Evolutionary conservation across 2,797 vertebrate species (phyloP).

Genomic region (Petrocephalus schoutedeni): DNA sequence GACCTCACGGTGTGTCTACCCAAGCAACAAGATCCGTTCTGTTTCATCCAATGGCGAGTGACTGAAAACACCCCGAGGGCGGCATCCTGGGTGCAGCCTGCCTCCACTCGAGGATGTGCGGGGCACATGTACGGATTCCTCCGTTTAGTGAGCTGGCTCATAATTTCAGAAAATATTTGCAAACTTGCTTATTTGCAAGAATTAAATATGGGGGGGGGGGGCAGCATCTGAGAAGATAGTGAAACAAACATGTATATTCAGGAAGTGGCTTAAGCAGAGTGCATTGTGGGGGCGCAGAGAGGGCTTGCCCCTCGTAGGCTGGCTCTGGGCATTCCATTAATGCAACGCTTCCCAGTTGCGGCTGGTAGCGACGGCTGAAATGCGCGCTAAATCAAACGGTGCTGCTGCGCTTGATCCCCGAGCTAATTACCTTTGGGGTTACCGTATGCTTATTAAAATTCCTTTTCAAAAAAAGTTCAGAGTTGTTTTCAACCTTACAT

Average conservation of each 20-base stretch:
- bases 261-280: conserved; percentile 33
- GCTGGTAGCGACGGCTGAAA: conserved; percentile 51
- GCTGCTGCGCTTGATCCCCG: conserved; percentile 48
- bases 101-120: conserved; percentile 39
- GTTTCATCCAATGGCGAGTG: conserved; percentile 43
- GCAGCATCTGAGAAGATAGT: conserved; percentile 45
- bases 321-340: conserved; percentile 52
- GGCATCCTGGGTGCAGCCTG: conserved; percentile 25
- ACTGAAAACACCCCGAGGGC: conserved; percentile 47
- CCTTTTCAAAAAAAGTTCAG: conserved; percentile 40
- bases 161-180: conserved; percentile 33
- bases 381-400: conserved; percentile 46
- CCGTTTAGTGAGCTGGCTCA: conserved; percentile 34
- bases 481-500: conserved; percentile 46
- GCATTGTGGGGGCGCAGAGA: conserved; percentile 16
- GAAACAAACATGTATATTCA: conserved; percentile 59
- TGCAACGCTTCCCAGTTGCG: conserved; percentile 45
- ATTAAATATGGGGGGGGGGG: conserved; percentile 32
- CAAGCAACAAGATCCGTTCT: background rate
- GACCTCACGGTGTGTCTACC: background rate
- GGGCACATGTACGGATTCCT: conserved; percentile 33
- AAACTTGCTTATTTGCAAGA: conserved; percentile 50
- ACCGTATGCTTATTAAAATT: conserved; percentile 57
- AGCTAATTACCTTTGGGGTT: conserved; percentile 61
- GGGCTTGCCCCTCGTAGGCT: conserved; percentile 38